Evolutionary conservation across 2,797 vertebrate species (phyloP).

Genomic region (Sphenopsis melanotis): DNA sequence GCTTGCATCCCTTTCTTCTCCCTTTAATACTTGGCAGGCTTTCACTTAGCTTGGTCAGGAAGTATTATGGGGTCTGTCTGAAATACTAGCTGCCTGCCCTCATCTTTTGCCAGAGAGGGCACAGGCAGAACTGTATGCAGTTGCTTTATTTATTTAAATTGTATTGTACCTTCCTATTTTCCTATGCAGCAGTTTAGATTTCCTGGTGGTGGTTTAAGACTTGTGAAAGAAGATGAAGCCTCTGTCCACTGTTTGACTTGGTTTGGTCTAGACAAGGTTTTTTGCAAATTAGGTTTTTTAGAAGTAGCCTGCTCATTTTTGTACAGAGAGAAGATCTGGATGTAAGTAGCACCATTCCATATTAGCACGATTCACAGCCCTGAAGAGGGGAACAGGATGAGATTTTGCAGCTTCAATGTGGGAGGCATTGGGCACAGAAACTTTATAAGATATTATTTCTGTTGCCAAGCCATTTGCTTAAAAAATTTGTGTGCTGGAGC

Average conservation of each 20-base stretch:
- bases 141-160: not conserved
- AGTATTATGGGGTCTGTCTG: not conserved
- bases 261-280: not conserved
- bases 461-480: not conserved
- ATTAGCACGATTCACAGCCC: not conserved
- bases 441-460: not conserved
- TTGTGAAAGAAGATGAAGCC: not conserved
- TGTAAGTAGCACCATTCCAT: not conserved
- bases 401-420: not conserved
- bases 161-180: not conserved
- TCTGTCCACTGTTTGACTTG: not conserved
- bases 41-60: slow-evolving; percentile 20
- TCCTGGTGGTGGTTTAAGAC: not conserved
- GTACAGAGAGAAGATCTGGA: not conserved
- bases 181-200: not conserved
- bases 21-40: slow-evolving; percentile 12
- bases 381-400: not conserved
- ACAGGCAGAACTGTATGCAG: not conserved
- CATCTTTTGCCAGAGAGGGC: not conserved
- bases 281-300: not conserved
- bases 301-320: not conserved
- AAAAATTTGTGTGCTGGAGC: not conserved
- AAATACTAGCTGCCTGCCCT: slow-evolving; percentile 10
- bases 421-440: not conserved
- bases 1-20: not conserved